Base-by-base conservation (phyloP, 2,113 vertebrate genomes). In the Tachuris rubrigastra region DNA sequence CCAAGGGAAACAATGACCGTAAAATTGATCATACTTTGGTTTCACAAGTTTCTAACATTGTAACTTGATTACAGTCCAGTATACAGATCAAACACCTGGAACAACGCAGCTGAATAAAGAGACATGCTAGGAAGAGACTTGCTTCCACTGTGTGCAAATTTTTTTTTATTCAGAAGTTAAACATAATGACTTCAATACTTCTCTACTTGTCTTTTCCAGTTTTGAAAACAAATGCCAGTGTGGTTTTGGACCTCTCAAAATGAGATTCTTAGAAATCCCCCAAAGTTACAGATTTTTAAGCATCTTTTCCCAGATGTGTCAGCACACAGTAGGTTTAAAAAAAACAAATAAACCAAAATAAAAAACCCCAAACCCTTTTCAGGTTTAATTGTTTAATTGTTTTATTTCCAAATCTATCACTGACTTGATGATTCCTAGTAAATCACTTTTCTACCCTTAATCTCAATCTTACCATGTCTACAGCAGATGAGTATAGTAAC, bases 51-150 rank as follows among this genome's bases (percentile, higher is more conserved):
- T 91, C 87, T 93, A 86, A 77, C 75, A 87, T 0, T 80, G 66
- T 89, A 93, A 95, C 69, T 71, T 89, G 79, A 90, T 93, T 96
- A 88, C 92, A 92, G 86, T 53, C 68, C 66, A 69, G 83, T 52
- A 84, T 15, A 80, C 30, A 89, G 69, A 80, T 59, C 52, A 93
- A 89, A 78, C 93, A 97, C 79, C 90, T 96, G 87, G 59, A 90
- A 93, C 52, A 85, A 85, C 39, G 89, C 95, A 97, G 96, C 95
- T 96, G 95, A 94, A 91, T 83, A 97, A 96, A 95, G 94, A 96
- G 74, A 90, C 35, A 37, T 42, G 47, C 66, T 44, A 72, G 74
- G 75, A 92, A 87, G 30, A 94, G 69, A 78, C n/a, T 68, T 69
- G 53, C 50, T 74, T 71, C 58, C 33, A 77, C 44, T 35, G 8